Conservation (phyloP, 2,113 vertebrate genomes). For the Dendrocopos noguchii region DNA sequence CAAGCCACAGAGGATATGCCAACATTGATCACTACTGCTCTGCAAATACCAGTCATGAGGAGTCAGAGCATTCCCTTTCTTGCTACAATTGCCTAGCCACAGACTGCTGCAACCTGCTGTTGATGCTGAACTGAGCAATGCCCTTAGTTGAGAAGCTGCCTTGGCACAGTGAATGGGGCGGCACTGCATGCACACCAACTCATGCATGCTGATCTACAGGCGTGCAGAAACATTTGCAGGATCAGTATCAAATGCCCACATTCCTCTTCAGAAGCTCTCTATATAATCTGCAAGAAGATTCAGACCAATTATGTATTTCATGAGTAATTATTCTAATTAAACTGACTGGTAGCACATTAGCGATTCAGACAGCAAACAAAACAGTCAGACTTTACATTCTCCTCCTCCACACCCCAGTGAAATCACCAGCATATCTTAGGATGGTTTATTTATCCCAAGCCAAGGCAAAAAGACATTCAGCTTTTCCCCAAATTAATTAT, state of each 20-base stretch:
- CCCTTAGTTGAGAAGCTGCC: background rate
- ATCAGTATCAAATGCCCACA: conserved; percentile 44
- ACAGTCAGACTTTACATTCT: conserved; percentile 54
- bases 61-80: background rate
- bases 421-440: background rate
- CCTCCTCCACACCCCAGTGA: conserved; percentile 33
- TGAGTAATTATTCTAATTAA: conserved; percentile 69
- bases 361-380: conserved; percentile 62
- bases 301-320: conserved; percentile 50
- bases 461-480: background rate
- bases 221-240: background rate
- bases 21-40: background rate
- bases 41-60: background rate
- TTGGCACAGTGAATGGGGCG: background rate
- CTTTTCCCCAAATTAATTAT: background rate
- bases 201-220: background rate
- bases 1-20: background rate
- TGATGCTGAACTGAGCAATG: background rate
- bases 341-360: conserved; percentile 53
- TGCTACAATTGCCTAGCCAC: rapidly evolving
- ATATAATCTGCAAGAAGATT: conserved; percentile 21
- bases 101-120: background rate
- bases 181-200: background rate
- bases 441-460: conserved; percentile 31
- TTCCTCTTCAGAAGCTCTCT: conserved; percentile 39